These are phyloP conservation scores for Trimorus sp. DNA, from an alignment of 2,888 invertebrate genomes.

Conservation along the genomic window DNA sequence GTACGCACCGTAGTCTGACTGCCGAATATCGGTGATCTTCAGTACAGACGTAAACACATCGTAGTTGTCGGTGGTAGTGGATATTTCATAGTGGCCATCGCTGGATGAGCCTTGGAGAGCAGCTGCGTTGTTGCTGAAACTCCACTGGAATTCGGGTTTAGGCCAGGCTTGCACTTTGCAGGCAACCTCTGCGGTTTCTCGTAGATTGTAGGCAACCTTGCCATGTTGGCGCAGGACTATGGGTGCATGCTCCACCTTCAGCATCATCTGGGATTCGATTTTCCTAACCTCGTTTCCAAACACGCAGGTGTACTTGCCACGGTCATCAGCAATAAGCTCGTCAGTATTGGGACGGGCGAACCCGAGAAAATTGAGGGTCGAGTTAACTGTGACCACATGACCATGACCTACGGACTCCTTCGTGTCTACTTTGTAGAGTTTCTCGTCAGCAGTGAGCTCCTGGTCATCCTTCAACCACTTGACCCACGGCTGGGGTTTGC, in stretches of 20 bases:
- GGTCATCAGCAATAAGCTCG: slow-evolving; percentile 90
- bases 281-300: slow-evolving; percentile 95
- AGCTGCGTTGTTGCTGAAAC: slow-evolving; percentile 88
- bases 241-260: slow-evolving; percentile 95
- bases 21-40: slow-evolving; percentile 87
- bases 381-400: slow-evolving; percentile 91
- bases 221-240: slow-evolving; percentile 92
- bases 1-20: slow-evolving; percentile 95
- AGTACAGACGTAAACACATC: slow-evolving; percentile 93
- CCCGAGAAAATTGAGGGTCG: slow-evolving; percentile 90
- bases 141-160: slow-evolving; percentile 96
- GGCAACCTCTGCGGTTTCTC: slow-evolving; percentile 92
- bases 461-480: slow-evolving; percentile 93
- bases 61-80: slow-evolving; percentile 90
- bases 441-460: slow-evolving; percentile 89
- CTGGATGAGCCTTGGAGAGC: slow-evolving; percentile 89
- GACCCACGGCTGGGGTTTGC: slow-evolving; percentile 92
- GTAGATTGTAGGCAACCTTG: slow-evolving; percentile 93
- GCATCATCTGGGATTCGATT: slow-evolving; percentile 93
- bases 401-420: slow-evolving; percentile 90
- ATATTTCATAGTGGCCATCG: slow-evolving; percentile 93
- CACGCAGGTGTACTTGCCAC: slow-evolving; percentile 93
- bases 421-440: slow-evolving; percentile 91
- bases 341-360: slow-evolving; percentile 89
- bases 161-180: slow-evolving; percentile 96